Evolutionary conservation across 2,797 vertebrate species (phyloP).

Genomic region (Apogon talboti): DNA sequence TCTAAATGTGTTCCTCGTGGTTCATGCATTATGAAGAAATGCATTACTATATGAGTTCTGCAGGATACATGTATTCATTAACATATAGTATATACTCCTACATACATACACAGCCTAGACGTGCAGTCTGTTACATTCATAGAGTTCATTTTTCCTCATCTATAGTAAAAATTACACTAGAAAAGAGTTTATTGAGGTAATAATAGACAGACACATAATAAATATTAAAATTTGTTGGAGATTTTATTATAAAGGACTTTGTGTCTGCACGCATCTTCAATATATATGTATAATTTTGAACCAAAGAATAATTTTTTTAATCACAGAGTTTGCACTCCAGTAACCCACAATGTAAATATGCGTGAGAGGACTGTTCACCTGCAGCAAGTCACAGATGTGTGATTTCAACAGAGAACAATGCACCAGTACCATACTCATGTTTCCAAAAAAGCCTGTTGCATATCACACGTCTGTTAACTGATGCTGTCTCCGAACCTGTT

Average conservation of each 20-base stretch:
- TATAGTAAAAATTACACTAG: conserved; percentile 28
- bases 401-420: conserved; percentile 30
- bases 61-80: conserved; percentile 49
- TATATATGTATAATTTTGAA: conserved; percentile 74
- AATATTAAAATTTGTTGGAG: conserved; percentile 40
- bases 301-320: conserved; percentile 76
- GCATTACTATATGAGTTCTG: conserved; percentile 55
- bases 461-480: conserved; percentile 27
- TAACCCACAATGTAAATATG: conserved; percentile 65
- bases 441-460: conserved; percentile 29
- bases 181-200: conserved; percentile 52
- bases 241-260: conserved; percentile 55
- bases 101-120: conserved; percentile 35
- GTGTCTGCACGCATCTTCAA: conserved; percentile 46
- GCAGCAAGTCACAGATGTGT: conserved; percentile 27
- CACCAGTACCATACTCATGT: conserved; percentile 17
- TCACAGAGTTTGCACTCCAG: conserved; percentile 64
- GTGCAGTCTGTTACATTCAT: conserved; percentile 53
- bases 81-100: conserved; percentile 35
- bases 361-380: conserved; percentile 34
- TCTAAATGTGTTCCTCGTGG: conserved; percentile 69
- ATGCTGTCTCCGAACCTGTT: conserved; percentile 24
- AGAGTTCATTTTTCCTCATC: conserved; percentile 32
- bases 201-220: conserved; percentile 36
- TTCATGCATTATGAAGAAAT: conserved; percentile 75